Percentiles rank a stretch among this genome's conserved stretches.
Evolutionary conservation across 1,140 invertebrate genomes (phyloP).

Genomic region (Vanessa tameamea): DNA sequence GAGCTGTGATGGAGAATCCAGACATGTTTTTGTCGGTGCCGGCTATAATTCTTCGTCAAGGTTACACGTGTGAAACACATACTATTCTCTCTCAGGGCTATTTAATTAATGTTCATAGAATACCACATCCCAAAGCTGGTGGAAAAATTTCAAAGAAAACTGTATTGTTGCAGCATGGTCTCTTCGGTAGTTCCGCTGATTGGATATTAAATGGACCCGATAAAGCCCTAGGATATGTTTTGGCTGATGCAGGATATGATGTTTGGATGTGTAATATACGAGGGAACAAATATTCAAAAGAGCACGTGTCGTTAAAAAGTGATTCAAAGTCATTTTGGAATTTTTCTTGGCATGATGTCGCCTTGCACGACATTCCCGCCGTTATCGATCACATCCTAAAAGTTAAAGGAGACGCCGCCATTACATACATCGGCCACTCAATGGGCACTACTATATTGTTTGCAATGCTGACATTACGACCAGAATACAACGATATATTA

Average conservation of each 20-base stretch:
- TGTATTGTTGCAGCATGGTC: slow-evolving; percentile 88
- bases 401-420: slow-evolving; percentile 75
- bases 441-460: slow-evolving; percentile 84
- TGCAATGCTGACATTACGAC: slow-evolving; percentile 83
- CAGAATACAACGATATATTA: slow-evolving; percentile 86
- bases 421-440: slow-evolving; percentile 87
- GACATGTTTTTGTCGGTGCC: slow-evolving; percentile 71
- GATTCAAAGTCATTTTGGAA: slow-evolving; percentile 83
- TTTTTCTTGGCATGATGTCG: slow-evolving; percentile 87
- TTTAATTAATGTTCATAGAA: slow-evolving; percentile 86
- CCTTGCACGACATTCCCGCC: slow-evolving; percentile 86
- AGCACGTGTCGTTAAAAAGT: slow-evolving; percentile 76
- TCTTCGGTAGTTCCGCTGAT: slow-evolving; percentile 87
- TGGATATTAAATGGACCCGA: slow-evolving; percentile 87
- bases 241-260: slow-evolving; percentile 84
- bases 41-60: slow-evolving; percentile 82
- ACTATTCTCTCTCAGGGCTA: slow-evolving; percentile 86
- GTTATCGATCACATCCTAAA: slow-evolving; percentile 86
- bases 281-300: slow-evolving; percentile 83
- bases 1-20: slow-evolving; percentile 52
- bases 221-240: slow-evolving; percentile 82
- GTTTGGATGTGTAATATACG: slow-evolving; percentile 86
- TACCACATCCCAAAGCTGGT: slow-evolving; percentile 76
- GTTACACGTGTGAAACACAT: slow-evolving; percentile 86
- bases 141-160: slow-evolving; percentile 52